Conservation (phyloP, 2,113 vertebrate genomes). For the Petroica traversi region DNA sequence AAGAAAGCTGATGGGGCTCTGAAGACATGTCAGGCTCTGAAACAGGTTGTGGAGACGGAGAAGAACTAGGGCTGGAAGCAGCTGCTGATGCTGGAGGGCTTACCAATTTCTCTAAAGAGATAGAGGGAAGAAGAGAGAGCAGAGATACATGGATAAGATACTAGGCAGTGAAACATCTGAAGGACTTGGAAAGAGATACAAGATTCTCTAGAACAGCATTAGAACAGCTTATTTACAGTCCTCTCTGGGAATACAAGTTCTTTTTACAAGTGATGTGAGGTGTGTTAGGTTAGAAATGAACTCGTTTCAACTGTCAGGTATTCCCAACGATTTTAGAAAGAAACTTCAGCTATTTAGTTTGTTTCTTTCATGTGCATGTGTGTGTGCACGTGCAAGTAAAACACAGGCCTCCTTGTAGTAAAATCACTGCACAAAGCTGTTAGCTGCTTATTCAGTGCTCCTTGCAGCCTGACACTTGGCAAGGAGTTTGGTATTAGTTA, state of each 20-base stretch:
- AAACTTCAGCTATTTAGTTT: neutral
- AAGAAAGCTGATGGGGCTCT: slow-evolving; percentile 80
- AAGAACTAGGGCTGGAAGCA: slow-evolving; percentile 84
- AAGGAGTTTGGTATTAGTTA: neutral
- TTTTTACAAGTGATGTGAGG: neutral
- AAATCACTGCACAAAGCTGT: neutral
- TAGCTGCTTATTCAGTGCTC: neutral
- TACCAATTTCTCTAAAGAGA: slow-evolving; percentile 80
- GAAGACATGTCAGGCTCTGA: slow-evolving; percentile 83
- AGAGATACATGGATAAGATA: slow-evolving; percentile 69
- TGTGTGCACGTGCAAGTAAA: neutral
- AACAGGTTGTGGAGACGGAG: slow-evolving; percentile 84
- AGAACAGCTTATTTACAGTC: slow-evolving; percentile 5
- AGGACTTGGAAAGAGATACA: slow-evolving; percentile 58
- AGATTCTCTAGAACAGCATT: slow-evolving; percentile 30
- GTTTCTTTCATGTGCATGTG: neutral
- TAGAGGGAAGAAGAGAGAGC: slow-evolving; percentile 72
- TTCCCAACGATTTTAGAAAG: neutral
- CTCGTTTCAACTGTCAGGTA: neutral
- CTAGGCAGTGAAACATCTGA: slow-evolving; percentile 4
- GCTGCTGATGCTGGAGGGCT: slow-evolving; percentile 85
- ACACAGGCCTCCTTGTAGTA: neutral
- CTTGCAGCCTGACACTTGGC: neutral
- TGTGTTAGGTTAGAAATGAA: neutral
- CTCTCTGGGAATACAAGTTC: neutral